Evolutionary conservation across 2,888 invertebrate genomes (phyloP).

Genomic region (Zeuzera pyrina): DNA sequence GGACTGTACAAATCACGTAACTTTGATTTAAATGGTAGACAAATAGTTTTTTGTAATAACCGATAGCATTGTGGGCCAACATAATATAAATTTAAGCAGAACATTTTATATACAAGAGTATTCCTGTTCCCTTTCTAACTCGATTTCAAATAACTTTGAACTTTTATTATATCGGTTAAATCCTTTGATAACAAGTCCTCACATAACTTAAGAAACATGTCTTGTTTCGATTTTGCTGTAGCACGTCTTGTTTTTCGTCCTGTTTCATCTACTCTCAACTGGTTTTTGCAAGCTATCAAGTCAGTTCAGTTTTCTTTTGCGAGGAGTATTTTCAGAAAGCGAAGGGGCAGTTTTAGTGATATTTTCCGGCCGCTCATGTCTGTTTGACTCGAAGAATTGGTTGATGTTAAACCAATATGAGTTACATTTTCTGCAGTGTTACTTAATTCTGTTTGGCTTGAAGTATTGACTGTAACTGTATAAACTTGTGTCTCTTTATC

Average conservation of each 20-base stretch:
- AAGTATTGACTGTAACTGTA: too few relatives aligned
- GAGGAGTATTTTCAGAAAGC: too few relatives aligned
- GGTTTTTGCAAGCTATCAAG: not conserved
- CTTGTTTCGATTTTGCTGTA: not conserved
- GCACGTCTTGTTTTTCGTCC: too few relatives aligned
- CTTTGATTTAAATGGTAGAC: conserved; percentile 2
- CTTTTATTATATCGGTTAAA: not conserved
- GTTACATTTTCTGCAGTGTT: too few relatives aligned
- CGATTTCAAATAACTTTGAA: not conserved
- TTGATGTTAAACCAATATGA: too few relatives aligned
- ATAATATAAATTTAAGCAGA: conserved; percentile 4
- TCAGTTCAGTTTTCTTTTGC: conserved; percentile 3
- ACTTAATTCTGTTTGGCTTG: too few relatives aligned
- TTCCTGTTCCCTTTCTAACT: conserved; percentile 5
- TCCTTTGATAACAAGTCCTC: conserved; percentile 1
- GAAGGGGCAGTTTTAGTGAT: not conserved
- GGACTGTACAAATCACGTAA: conserved; percentile 1
- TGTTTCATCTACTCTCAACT: too few relatives aligned
- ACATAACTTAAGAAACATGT: conserved; percentile 1
- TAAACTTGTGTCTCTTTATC: too few relatives aligned
- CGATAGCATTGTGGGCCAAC: conserved; percentile 4
- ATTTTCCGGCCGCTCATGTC: too few relatives aligned
- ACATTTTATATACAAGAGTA: conserved; percentile 1
- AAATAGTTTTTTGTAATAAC: not conserved
- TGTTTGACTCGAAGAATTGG: too few relatives aligned